phyloP scores from a whole-genome alignment of 2,888 invertebrate genomes.

The Eilema sororculum region DNA sequence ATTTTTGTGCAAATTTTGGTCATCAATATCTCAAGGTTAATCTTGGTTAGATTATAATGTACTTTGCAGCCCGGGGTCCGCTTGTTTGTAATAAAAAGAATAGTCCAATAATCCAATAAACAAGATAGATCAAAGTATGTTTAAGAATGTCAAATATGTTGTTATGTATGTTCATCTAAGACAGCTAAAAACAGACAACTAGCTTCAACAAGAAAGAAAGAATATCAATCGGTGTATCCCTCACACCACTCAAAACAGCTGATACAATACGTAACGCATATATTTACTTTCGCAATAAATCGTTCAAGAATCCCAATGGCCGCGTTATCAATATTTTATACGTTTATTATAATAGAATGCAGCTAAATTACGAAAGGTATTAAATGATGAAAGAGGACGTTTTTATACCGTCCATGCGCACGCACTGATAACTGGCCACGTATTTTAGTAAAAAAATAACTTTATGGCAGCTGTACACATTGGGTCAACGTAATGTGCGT shows the following conservation, averaged over 20 bases:
- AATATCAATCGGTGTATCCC: not conserved
- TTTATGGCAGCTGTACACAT: not conserved
- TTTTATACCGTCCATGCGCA: constrained; percentile 12
- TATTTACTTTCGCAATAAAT: constrained; percentile 36
- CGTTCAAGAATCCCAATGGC: constrained; percentile 30
- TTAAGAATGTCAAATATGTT: too few relatives aligned
- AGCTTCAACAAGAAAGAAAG: not conserved
- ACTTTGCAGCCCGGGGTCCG: too few relatives aligned
- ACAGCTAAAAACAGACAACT: too few relatives aligned
- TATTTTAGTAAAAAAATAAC: not conserved
- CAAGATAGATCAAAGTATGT: too few relatives aligned
- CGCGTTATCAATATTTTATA: constrained; percentile 18
- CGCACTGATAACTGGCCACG: not conserved
- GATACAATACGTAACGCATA: constrained; percentile 19
- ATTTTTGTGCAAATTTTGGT: too few relatives aligned
- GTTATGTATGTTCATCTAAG: too few relatives aligned
- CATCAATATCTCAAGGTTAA: too few relatives aligned
- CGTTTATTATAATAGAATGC: constrained; percentile 16
- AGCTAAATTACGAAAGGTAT: constrained; percentile 35
- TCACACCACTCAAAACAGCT: constrained; percentile 7
- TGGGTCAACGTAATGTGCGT: too few relatives aligned
- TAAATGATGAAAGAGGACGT: constrained; percentile 32
- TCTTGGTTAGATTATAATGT: too few relatives aligned
- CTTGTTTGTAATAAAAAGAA: too few relatives aligned
- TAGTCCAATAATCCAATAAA: too few relatives aligned